A percentile compares a stretch with the other conserved stretches of the same genome.
Conservation (phyloP, 2,888 invertebrate genomes). For the Dyspetes luteomarginatus region DNA sequence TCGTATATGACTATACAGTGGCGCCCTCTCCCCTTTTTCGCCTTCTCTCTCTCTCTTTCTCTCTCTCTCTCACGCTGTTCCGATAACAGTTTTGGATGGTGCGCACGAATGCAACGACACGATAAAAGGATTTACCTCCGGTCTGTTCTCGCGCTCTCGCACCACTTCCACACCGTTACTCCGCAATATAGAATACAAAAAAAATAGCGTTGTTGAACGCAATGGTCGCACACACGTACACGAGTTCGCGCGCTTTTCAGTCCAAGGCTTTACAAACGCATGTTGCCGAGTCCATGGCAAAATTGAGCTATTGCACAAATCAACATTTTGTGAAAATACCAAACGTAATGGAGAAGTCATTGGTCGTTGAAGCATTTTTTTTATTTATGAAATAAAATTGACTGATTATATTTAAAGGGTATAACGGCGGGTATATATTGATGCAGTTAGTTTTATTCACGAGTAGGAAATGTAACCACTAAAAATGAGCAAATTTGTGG, state of each 20-base stretch:
- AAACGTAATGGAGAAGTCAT: slow-evolving; percentile 3
- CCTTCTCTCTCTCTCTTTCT: neutral
- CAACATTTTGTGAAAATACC: slow-evolving; percentile 41
- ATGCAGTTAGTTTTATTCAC: too few relatives aligned
- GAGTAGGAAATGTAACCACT: too few relatives aligned
- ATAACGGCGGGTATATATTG: neutral
- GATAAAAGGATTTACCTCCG: slow-evolving; percentile 47
- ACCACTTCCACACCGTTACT: neutral
- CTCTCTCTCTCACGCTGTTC: slow-evolving; percentile 3
- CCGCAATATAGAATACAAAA: neutral
- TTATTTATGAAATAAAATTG: neutral
- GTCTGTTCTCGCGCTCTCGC: slow-evolving; percentile 8
- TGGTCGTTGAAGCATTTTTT: slow-evolving; percentile 30
- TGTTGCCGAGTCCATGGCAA: slow-evolving; percentile 31
- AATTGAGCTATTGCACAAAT: slow-evolving; percentile 34
- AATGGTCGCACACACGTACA: neutral
- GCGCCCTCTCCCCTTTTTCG: neutral
- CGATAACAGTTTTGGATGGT: slow-evolving; percentile 41
- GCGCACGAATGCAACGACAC: slow-evolving; percentile 35
- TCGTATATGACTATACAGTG: neutral
- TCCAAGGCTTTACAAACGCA: slow-evolving; percentile 25
- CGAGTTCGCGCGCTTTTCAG: slow-evolving; percentile 2
- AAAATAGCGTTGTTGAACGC: neutral
- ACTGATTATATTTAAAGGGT: too few relatives aligned
- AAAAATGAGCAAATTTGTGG: too few relatives aligned